Evolutionary conservation across 2,888 invertebrate species (phyloP).

Genomic region (Eristalis pertinax): DNA sequence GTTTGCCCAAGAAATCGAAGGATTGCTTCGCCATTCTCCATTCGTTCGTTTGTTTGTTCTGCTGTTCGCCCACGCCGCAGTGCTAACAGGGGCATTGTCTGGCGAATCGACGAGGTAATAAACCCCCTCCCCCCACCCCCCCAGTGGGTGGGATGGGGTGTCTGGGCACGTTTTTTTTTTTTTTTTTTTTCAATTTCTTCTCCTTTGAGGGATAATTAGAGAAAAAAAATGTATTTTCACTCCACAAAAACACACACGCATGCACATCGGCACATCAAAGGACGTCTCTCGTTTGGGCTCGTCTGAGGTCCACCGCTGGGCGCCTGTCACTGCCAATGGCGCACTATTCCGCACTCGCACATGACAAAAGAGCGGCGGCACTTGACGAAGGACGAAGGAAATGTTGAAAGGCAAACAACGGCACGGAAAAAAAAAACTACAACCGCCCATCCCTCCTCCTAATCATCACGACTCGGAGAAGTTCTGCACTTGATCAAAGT

Average conservation of each 20-base stretch:
- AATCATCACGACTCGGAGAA: slow-evolving; percentile 25
- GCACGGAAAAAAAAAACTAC: slow-evolving; percentile 27
- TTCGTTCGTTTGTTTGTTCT: not conserved
- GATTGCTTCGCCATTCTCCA: not conserved
- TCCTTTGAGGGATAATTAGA: slow-evolving; percentile 64
- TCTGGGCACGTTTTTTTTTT: not conserved
- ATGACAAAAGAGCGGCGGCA: slow-evolving; percentile 44
- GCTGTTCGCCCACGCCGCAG: not conserved
- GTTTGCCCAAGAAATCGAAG: slow-evolving; percentile 53
- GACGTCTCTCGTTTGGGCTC: slow-evolving; percentile 36
- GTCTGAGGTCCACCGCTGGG: slow-evolving; percentile 32
- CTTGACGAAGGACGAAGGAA: slow-evolving; percentile 54
- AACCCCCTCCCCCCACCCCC: too few relatives aligned
- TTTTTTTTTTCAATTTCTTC: not conserved
- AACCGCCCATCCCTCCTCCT: slow-evolving; percentile 24
- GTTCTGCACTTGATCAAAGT: slow-evolving; percentile 60
- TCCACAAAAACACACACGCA: not conserved
- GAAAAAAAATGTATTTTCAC: slow-evolving; percentile 20
- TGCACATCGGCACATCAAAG: slow-evolving; percentile 56
- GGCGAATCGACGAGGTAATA: slow-evolving; percentile 30
- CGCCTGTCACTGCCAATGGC: slow-evolving; percentile 46
- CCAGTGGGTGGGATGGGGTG: not conserved
- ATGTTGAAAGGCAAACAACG: slow-evolving; percentile 9
- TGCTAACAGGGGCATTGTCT: slow-evolving; percentile 13
- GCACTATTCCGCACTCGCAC: slow-evolving; percentile 42